A percentile compares a stretch with the other conserved stretches of the same genome.
Evolutionary conservation across 2,797 vertebrate genomes (phyloP).

Genomic region (Sebastes baramenuke): DNA sequence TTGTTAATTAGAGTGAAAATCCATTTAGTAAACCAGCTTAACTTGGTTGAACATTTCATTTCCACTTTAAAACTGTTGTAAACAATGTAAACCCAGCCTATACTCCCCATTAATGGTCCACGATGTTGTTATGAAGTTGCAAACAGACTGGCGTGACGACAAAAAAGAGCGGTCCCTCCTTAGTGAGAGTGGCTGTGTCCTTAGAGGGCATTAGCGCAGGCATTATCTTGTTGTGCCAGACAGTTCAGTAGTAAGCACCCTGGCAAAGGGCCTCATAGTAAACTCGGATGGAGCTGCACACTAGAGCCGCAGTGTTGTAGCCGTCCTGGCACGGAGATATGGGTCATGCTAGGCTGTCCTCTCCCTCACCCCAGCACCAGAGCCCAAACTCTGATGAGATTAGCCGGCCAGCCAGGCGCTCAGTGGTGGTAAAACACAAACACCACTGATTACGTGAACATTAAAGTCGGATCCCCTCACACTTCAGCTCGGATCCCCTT

Average conservation of each 20-base stretch:
- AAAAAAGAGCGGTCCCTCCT: slow-evolving; percentile 36
- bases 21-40: too few relatives aligned
- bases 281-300: slow-evolving; percentile 60
- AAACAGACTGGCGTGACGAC: slow-evolving; percentile 18
- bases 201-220: slow-evolving; percentile 61
- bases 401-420: slow-evolving; percentile 76
- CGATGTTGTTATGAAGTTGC: background rate
- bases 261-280: slow-evolving; percentile 73
- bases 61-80: background rate
- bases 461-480: slow-evolving; percentile 72
- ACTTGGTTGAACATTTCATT: too few relatives aligned
- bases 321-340: slow-evolving; percentile 76
- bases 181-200: slow-evolving; percentile 64
- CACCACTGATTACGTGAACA: slow-evolving; percentile 74
- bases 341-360: slow-evolving; percentile 81
- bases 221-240: slow-evolving; percentile 76
- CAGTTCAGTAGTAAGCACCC: slow-evolving; percentile 71
- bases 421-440: slow-evolving; percentile 77
- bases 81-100: background rate
- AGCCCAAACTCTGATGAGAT: slow-evolving; percentile 82
- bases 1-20: too few relatives aligned
- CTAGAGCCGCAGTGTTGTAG: slow-evolving; percentile 51
- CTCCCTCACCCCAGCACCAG: slow-evolving; percentile 72
- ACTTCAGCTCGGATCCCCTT: slow-evolving; percentile 64
- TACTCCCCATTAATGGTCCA: background rate